Conservation (phyloP, 2,113 vertebrate genomes). For the Hippopotamus amphibius region DNA sequence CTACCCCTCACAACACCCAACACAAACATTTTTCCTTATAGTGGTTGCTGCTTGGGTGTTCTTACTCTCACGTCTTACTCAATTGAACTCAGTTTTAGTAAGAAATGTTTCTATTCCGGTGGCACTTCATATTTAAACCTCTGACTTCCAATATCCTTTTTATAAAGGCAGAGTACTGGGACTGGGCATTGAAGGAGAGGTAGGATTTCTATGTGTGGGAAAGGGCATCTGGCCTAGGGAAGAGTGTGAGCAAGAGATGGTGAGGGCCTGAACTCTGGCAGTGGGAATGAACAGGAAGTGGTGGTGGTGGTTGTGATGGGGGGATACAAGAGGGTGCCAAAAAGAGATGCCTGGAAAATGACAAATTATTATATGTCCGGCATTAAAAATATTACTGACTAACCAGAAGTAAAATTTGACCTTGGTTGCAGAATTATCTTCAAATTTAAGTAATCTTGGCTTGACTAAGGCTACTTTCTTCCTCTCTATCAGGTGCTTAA, state of each 20-base stretch:
- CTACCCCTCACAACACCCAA: background rate
- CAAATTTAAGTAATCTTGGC: slow-evolving; percentile 20
- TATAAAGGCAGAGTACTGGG: background rate
- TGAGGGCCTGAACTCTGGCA: background rate
- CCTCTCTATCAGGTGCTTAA: background rate
- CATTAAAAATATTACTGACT: background rate
- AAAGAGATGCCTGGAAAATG: background rate
- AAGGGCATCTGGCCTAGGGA: background rate
- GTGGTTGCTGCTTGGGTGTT: background rate
- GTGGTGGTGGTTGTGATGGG: background rate
- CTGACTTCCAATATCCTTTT: background rate
- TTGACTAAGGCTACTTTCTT: background rate
- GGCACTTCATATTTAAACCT: background rate
- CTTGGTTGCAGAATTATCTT: background rate
- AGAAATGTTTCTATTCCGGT: slow-evolving; percentile 34
- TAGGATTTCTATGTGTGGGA: background rate
- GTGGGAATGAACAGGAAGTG: background rate
- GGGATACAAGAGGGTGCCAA: background rate
- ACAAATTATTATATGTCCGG: background rate
- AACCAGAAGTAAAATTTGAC: background rate
- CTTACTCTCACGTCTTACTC: background rate
- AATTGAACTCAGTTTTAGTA: background rate
- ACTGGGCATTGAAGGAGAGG: background rate
- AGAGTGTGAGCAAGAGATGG: background rate
- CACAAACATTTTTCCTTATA: background rate